Base-by-base conservation (phyloP, 2,888 invertebrate species). In the Xestoiulus laeticollis region DNA sequence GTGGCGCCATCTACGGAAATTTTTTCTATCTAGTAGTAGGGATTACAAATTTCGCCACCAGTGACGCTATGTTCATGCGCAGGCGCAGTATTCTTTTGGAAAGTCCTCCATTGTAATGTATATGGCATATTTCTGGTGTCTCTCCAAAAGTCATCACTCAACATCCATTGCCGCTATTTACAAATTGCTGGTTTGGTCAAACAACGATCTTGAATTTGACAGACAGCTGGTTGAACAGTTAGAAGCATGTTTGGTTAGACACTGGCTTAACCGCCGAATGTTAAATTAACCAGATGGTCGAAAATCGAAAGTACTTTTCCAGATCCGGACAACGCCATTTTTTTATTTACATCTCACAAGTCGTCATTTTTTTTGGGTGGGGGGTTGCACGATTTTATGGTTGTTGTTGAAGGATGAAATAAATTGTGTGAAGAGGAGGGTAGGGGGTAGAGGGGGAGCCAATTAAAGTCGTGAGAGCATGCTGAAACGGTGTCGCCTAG, bases 251-350 rank as follows among this genome's bases (percentile, higher is more conserved):
- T 48, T 48, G 48, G 59, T 22, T n/a, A 59, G 59, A 59, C 59
- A 59, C 59, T 59, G 59, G 22, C 22, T 59, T 59, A 59, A 59
- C 59, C 22, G 59, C n/a, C 22, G 22, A 59, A 59, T 22, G 1
- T 59, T 59, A 59, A 59, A 59, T 59, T 59, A 59, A 59, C 59
- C 59, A 59, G 59, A 59, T 59, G 59, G n/a, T 59, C 59, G n/a
- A 59, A n/a, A n/a, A 59, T 59, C 59, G 59, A 59, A 59, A 59
- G 59, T 59, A 59, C 22, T 59, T 59, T 59, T n/a, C 59, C 59
- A 59, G 59, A 59, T 59, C 59, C 59, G n/a, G 59, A 59, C 59
- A 22, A 59, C 59, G 59, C 59, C 59, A 59, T 59, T 22, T 59
- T 59, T 59, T 59, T n/a, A 59, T 53, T 53, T 53, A 38, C 3